phyloP scores from a whole-genome alignment of 2,797 vertebrate species.

The Eutrigla gurnardus region DNA sequence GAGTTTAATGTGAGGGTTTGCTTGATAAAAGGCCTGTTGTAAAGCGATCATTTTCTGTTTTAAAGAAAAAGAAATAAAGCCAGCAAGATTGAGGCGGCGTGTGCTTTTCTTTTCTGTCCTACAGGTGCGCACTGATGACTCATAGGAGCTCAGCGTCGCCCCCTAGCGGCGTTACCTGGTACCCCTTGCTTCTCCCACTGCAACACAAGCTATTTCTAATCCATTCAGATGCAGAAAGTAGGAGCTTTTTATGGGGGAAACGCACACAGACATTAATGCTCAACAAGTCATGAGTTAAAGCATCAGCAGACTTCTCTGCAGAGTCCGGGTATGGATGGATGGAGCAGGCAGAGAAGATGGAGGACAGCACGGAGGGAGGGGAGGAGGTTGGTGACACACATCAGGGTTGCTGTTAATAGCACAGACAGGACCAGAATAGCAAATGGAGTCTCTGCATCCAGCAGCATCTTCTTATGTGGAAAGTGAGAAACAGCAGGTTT shows the following conservation, averaged over 20 bases:
- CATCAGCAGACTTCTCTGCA: slow-evolving; percentile 8
- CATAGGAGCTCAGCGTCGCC: slow-evolving; percentile 69
- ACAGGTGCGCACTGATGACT: slow-evolving; percentile 78
- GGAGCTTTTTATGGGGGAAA: slow-evolving; percentile 17
- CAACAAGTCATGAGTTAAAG: background rate
- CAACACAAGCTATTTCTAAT: slow-evolving; percentile 69
- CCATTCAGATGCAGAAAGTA: slow-evolving; percentile 42
- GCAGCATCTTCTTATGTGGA: slow-evolving; percentile 45
- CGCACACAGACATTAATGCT: background rate
- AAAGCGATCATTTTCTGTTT: slow-evolving; percentile 91
- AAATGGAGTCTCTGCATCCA: slow-evolving; percentile 40
- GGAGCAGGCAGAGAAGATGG: slow-evolving; percentile 62
- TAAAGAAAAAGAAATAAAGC: slow-evolving; percentile 90
- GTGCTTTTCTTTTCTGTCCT: slow-evolving; percentile 43
- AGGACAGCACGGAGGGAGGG: slow-evolving; percentile 46
- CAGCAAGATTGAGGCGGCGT: slow-evolving; percentile 70
- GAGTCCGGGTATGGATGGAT: slow-evolving; percentile 36
- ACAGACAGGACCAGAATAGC: slow-evolving; percentile 79
- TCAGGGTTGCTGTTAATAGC: slow-evolving; percentile 80
- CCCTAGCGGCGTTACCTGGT: slow-evolving; percentile 37
- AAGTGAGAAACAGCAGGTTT: background rate
- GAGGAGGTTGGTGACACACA: slow-evolving; percentile 84
- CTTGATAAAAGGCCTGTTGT: slow-evolving; percentile 88
- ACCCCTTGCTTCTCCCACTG: slow-evolving; percentile 38
- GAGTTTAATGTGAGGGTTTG: slow-evolving; percentile 89